Evolutionary conservation across 2,113 vertebrate species (phyloP).

Genomic region (Sebastes fasciatus): DNA sequence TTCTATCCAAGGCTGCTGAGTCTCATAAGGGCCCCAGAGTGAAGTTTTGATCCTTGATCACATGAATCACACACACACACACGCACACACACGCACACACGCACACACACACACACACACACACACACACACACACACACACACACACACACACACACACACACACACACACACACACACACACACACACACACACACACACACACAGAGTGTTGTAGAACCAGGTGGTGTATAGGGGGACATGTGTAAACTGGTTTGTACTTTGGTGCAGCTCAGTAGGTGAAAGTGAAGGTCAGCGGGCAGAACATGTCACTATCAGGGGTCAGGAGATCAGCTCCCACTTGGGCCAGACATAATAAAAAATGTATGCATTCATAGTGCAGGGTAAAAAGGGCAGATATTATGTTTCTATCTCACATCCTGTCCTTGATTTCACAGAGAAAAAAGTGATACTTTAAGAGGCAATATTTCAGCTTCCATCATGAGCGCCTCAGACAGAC

Average conservation of each 20-base stretch:
- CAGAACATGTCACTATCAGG: conserved; percentile 2
- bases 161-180: too few relatives aligned
- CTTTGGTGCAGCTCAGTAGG: background rate
- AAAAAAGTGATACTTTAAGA: conserved; percentile 46
- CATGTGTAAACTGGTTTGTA: background rate
- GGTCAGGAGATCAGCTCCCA: conserved; percentile 19
- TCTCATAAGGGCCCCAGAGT: conserved; percentile 26
- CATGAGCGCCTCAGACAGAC: conserved; percentile 56
- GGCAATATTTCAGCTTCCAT: conserved; percentile 54
- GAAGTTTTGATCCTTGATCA: conserved; percentile 34
- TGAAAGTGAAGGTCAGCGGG: background rate
- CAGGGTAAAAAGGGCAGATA: conserved; percentile 15
- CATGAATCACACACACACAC: conserved; percentile 49
- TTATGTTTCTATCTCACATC: conserved; percentile 29
- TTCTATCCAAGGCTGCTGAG: conserved; percentile 33
- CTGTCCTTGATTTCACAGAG: conserved; percentile 35
- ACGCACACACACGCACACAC: too few relatives aligned
- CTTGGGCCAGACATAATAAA: conserved; percentile 1
- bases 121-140: too few relatives aligned
- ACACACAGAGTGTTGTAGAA: conserved; percentile 13
- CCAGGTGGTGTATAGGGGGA: background rate
- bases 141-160: too few relatives aligned
- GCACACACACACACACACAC: too few relatives aligned
- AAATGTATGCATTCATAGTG: conserved; percentile 31
- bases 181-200: too few relatives aligned